Conservation (phyloP, 2,113 vertebrate genomes). For the Candoia aspera region DNA sequence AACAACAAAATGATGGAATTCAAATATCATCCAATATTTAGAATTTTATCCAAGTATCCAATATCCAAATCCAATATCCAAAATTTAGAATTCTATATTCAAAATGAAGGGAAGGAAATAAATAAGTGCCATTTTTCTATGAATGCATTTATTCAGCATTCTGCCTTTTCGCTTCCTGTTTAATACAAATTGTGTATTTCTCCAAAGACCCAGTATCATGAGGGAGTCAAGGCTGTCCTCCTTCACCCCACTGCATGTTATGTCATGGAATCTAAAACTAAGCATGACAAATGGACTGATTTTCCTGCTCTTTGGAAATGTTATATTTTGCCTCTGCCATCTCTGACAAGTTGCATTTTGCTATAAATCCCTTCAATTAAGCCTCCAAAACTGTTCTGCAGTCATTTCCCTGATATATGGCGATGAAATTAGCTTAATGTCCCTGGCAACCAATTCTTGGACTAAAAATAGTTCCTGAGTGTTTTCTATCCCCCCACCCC, state of each 20-base stretch:
- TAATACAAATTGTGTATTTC: neutral
- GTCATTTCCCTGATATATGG: constrained; percentile 50
- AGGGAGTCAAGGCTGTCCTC: neutral
- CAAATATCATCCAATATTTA: neutral
- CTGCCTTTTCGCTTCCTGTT: neutral
- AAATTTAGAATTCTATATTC: neutral
- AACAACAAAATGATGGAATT: neutral
- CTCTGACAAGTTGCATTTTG: constrained; percentile 68
- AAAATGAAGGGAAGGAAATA: neutral
- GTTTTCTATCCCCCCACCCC: neutral
- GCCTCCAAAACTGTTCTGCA: constrained; percentile 52
- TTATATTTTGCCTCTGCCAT: constrained; percentile 52
- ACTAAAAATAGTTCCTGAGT: constrained; percentile 65
- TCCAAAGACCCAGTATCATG: neutral
- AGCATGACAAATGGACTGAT: constrained; percentile 58
- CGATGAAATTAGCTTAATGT: constrained; percentile 62
- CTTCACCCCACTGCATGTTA: fast-evolving
- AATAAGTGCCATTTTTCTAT: neutral
- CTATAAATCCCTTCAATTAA: constrained; percentile 71
- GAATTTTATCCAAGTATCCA: too few species aligned
- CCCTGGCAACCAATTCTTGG: constrained; percentile 60
- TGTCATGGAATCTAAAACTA: constrained; percentile 21
- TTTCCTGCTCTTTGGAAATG: constrained; percentile 41
- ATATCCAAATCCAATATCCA: too few species aligned
- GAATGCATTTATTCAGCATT: neutral